These are phyloP conservation scores for Cyclophora albipunctata DNA, from an alignment of 2,888 invertebrate genomes.

Conservation along the genomic window DNA sequence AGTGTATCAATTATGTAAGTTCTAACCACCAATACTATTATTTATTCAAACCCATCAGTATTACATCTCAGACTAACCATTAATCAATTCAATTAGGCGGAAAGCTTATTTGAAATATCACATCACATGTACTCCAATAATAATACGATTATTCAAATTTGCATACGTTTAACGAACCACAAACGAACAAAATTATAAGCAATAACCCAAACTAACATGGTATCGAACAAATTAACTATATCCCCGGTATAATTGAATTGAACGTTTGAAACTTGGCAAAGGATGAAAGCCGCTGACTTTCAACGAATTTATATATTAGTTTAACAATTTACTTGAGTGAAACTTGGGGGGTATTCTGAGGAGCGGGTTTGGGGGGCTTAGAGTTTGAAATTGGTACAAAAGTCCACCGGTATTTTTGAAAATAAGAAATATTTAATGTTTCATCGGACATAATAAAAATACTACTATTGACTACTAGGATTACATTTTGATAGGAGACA, in stretches of 20 bases:
- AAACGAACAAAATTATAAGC: constrained; percentile 19
- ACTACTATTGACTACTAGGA: too few species aligned
- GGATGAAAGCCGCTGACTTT: constrained; percentile 43
- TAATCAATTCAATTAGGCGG: too few species aligned
- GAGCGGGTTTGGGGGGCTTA: constrained; percentile 14
- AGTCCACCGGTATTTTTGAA: too few species aligned
- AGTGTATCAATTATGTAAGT: too few species aligned
- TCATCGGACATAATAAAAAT: too few species aligned
- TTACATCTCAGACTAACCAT: too few species aligned
- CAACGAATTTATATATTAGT: constrained; percentile 47
- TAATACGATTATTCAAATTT: constrained; percentile 36
- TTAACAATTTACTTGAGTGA: constrained; percentile 42
- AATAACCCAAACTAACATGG: constrained; percentile 14
- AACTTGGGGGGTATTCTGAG: constrained; percentile 20
- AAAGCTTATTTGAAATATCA: too few species aligned
- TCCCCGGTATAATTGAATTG: constrained; percentile 43
- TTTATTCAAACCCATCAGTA: too few species aligned
- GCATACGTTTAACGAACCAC: constrained; percentile 23
- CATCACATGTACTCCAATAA: constrained; percentile 11
- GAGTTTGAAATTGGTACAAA: too few species aligned
- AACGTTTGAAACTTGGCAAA: constrained; percentile 29
- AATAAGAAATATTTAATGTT: too few species aligned
- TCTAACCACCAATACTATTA: too few species aligned
- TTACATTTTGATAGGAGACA: too few species aligned
- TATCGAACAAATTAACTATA: constrained; percentile 37